phyloP scores from a whole-genome alignment of 1,140 invertebrate species.

The Archivesica marissinica region DNA sequence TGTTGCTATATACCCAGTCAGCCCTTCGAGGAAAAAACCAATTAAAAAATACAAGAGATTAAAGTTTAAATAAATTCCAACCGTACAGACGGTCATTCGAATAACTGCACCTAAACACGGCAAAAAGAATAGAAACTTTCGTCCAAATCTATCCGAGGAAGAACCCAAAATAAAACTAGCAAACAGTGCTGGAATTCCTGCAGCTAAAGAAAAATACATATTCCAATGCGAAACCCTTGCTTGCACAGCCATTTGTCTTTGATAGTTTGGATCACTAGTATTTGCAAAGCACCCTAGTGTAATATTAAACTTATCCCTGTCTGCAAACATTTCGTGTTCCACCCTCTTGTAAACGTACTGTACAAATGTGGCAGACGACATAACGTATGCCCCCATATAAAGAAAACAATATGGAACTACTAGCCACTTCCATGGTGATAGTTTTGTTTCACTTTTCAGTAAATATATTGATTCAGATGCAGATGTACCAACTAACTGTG shows the following conservation, averaged over 20 bases:
- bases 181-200: constrained; percentile 39
- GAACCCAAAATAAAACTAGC: constrained; percentile 50
- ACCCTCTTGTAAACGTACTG: constrained; percentile 34
- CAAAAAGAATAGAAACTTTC: constrained; percentile 55
- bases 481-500: background rate
- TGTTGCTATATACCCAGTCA: constrained; percentile 25
- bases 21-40: constrained; percentile 36
- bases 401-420: constrained; percentile 37
- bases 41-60: constrained; percentile 50
- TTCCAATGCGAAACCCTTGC: constrained; percentile 35
- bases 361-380: background rate
- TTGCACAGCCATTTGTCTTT: constrained; percentile 21
- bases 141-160: constrained; percentile 49
- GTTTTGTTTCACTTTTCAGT: background rate
- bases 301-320: constrained; percentile 21
- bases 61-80: constrained; percentile 50
- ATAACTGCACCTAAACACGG: constrained; percentile 43
- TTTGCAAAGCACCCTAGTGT: background rate
- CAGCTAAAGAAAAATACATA: constrained; percentile 25
- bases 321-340: constrained; percentile 28
- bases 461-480: background rate
- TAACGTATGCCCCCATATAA: constrained; percentile 22
- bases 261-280: constrained; percentile 43
- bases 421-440: constrained; percentile 35
- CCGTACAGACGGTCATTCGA: background rate